These are phyloP conservation scores for Spea bombifrons DNA, from an alignment of 2,113 vertebrate species.

Conservation along the genomic window DNA sequence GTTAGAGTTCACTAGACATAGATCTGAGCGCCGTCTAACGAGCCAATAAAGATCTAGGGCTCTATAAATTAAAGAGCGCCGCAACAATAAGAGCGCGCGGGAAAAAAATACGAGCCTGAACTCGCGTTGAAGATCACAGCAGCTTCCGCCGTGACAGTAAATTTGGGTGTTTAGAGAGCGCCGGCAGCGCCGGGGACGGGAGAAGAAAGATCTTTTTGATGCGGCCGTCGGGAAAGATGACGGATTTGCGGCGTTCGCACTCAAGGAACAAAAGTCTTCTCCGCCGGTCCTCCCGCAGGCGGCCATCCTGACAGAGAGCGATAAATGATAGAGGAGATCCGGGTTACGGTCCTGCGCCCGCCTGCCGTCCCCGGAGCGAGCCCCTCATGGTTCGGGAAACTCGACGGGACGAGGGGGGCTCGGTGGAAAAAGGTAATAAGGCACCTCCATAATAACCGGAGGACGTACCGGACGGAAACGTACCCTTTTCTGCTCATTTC, in stretches of 20 bases:
- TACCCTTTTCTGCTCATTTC: no score
- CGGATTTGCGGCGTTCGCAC: conserved; percentile 34
- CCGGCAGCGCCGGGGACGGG: neutral
- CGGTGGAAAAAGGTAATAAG: no score
- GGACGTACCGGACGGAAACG: no score
- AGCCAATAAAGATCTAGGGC: conserved; percentile 24
- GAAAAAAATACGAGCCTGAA: conserved; percentile 6
- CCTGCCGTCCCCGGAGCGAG: conserved; percentile 7
- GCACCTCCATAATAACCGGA: no score
- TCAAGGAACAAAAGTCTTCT: conserved; percentile 30
- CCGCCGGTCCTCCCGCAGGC: conserved; percentile 31
- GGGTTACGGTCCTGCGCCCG: conserved; percentile 10
- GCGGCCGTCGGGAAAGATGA: conserved; percentile 16
- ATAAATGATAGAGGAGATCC: conserved; percentile 27
- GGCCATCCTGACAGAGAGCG: conserved; percentile 18
- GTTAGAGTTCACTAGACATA: neutral
- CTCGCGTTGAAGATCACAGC: conserved; percentile 16
- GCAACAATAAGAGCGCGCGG: conserved; percentile 1
- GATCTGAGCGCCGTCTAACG: neutral
- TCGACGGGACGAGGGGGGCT: neutral
- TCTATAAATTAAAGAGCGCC: conserved; percentile 19
- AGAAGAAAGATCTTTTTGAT: conserved; percentile 24
- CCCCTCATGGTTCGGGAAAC: neutral
- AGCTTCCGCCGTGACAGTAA: conserved; percentile 20
- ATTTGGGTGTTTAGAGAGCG: conserved; percentile 10